phyloP scores from a whole-genome alignment of 1,140 invertebrate genomes.

The Magallana angulata region DNA sequence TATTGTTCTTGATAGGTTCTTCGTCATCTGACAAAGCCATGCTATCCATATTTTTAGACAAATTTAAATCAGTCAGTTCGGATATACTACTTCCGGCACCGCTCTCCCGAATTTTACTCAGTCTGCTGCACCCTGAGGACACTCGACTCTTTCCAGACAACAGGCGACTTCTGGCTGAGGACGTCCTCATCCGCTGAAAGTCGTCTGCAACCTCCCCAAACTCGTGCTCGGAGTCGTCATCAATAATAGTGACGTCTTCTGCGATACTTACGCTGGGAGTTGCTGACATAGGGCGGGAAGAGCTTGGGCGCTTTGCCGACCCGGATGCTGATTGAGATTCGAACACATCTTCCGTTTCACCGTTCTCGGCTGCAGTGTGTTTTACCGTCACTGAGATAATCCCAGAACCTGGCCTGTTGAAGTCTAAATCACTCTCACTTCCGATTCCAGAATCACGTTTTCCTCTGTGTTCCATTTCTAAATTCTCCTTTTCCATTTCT shows the following conservation, averaged over 20 bases:
- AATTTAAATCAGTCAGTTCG: constrained; percentile 4
- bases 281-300: constrained; percentile 12
- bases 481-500: background rate
- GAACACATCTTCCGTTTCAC: constrained; percentile 22
- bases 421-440: constrained; percentile 9
- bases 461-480: background rate
- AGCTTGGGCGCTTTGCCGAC: background rate
- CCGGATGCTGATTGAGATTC: background rate
- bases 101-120: background rate
- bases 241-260: constrained; percentile 15
- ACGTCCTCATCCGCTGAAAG: background rate
- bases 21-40: background rate
- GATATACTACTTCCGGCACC: background rate
- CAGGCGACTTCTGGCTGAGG: constrained; percentile 31
- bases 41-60: background rate
- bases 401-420: constrained; percentile 11
- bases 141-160: constrained; percentile 18
- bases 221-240: constrained; percentile 37
- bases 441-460: constrained; percentile 6
- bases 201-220: background rate
- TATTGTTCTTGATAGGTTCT: constrained; percentile 9
- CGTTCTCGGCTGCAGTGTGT: constrained; percentile 47
- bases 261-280: background rate
- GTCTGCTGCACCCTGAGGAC: constrained; percentile 13
- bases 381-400: constrained; percentile 53